Percentiles rank a stretch among this genome's conserved stretches.
phyloP scores from a whole-genome alignment of 2,888 invertebrate species.

The Tridacna gigas region DNA sequence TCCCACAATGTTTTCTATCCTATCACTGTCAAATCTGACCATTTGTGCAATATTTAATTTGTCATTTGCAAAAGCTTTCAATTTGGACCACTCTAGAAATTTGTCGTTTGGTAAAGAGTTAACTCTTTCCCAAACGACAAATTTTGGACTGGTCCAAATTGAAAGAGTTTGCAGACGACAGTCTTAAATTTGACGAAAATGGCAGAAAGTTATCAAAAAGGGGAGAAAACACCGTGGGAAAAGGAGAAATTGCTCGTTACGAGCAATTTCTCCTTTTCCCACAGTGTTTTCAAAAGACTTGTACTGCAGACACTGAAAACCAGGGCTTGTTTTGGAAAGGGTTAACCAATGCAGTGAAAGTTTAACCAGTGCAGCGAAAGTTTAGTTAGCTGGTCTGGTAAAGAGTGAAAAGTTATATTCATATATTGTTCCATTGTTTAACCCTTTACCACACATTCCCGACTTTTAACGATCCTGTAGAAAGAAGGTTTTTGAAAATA shows the following conservation, averaged over 20 bases:
- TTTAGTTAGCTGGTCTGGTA: too few species aligned
- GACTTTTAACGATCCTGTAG: neutral
- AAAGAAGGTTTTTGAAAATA: too few species aligned
- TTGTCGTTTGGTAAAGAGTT: neutral
- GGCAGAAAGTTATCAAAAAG: neutral
- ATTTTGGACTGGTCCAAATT: too few species aligned
- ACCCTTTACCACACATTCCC: neutral
- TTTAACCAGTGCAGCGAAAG: too few species aligned
- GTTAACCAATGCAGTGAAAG: too few species aligned
- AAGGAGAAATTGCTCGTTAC: neutral
- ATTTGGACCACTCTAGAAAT: neutral
- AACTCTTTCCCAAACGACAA: neutral
- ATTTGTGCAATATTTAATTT: neutral
- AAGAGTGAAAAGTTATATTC: too few species aligned
- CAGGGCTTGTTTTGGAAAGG: too few species aligned
- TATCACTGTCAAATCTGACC: too few species aligned
- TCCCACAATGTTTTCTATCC: neutral
- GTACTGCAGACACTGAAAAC: neutral
- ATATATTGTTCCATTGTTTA: too few species aligned
- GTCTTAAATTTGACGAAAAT: neutral
- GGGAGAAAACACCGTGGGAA: neutral
- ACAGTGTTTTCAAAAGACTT: neutral
- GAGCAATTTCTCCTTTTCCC: neutral
- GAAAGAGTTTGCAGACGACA: too few species aligned
- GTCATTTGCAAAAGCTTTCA: neutral